phyloP scores from a whole-genome alignment of 2,797 vertebrate genomes.

The Heteromormyrus szaboi region DNA sequence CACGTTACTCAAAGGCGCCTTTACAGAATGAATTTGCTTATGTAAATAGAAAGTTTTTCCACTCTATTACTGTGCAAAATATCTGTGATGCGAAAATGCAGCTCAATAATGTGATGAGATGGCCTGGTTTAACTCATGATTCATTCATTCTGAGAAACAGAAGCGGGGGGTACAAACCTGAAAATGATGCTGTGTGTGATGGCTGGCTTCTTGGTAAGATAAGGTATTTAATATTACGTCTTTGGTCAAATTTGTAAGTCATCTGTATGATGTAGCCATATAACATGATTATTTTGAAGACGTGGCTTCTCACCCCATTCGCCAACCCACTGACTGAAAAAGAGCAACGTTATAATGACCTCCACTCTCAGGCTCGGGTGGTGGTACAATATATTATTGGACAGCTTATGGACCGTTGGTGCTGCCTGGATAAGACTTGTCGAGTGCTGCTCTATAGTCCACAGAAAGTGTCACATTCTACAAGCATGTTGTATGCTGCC shows the following conservation, averaged over 20 bases:
- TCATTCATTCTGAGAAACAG: neutral
- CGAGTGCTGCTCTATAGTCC: no score
- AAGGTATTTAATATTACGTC: neutral
- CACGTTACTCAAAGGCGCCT: neutral
- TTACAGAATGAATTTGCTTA: constrained; percentile 10
- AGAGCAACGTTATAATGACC: neutral
- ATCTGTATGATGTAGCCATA: neutral
- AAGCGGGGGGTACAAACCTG: neutral
- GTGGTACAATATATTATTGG: neutral
- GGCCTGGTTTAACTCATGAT: neutral
- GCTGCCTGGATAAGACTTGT: no score
- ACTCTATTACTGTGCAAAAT: constrained; percentile 30
- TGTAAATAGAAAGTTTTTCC: neutral
- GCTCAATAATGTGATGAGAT: constrained; percentile 18
- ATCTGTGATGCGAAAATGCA: constrained; percentile 6
- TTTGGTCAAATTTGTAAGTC: neutral
- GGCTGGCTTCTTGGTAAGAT: neutral
- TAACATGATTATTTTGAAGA: neutral
- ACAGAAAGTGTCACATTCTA: no score
- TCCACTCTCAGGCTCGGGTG: neutral
- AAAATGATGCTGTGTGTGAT: neutral
- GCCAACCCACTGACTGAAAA: neutral
- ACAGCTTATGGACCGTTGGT: neutral
- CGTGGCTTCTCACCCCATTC: neutral
- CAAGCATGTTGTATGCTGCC: no score